These are phyloP conservation scores for Athalia circularis DNA, from an alignment of 2,888 invertebrate species.

Conservation along the genomic window DNA sequence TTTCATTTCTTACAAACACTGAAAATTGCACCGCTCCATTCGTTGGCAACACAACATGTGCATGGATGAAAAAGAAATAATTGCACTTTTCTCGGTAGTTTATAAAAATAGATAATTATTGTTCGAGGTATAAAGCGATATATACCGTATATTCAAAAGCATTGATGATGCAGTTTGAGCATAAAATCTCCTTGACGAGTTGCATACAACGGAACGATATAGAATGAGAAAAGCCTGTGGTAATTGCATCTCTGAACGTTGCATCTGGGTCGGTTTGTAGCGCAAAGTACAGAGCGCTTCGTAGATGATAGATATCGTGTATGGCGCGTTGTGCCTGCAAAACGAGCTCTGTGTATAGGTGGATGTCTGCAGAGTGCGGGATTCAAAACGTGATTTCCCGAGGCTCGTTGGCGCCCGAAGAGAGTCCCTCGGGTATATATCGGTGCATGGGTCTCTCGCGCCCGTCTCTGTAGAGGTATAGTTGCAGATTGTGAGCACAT, in stretches of 20 bases:
- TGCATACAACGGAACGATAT: background rate
- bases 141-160: constrained; percentile 3
- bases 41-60: no score
- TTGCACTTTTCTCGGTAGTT: background rate
- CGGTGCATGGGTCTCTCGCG: no score
- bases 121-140: background rate
- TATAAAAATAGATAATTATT: background rate
- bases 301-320: constrained; percentile 40
- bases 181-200: background rate
- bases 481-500: constrained; percentile 8
- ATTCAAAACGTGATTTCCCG: constrained; percentile 37
- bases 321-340: constrained; percentile 3
- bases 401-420: constrained; percentile 30
- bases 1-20: no score
- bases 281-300: constrained; percentile 43
- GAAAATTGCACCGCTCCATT: no score
- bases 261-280: constrained; percentile 41
- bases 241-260: constrained; percentile 39
- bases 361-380: background rate
- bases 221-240: constrained; percentile 16
- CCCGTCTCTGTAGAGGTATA: background rate
- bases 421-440: constrained; percentile 27
- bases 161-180: background rate
- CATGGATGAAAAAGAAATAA: no score
- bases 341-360: no score